These are phyloP conservation scores for Octonoba sinensis DNA, from an alignment of 2,888 invertebrate species.

Conservation along the genomic window DNA sequence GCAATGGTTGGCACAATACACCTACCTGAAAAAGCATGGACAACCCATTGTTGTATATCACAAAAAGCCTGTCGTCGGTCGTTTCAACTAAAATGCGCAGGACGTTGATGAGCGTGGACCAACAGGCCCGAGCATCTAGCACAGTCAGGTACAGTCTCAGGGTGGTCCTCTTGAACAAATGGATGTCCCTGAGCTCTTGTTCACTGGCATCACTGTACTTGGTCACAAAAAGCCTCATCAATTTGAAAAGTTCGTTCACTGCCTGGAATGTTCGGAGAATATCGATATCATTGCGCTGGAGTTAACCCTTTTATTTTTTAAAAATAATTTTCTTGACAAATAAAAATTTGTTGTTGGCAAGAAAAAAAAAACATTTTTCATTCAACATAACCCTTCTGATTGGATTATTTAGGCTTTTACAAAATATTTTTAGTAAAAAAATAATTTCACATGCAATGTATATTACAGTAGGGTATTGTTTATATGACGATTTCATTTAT, in stretches of 20 bases:
- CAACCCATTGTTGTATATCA: conserved; percentile 91
- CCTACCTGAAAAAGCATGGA: conserved; percentile 86
- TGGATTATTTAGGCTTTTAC: too few species aligned
- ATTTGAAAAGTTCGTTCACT: conserved; percentile 90
- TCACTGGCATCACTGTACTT: conserved; percentile 83
- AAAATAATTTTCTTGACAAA: background rate
- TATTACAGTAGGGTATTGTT: too few species aligned
- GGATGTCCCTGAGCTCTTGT: conserved; percentile 85
- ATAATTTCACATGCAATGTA: too few species aligned
- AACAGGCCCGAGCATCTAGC: conserved; percentile 89
- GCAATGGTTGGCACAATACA: conserved; percentile 76
- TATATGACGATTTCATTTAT: too few species aligned
- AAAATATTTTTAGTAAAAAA: too few species aligned
- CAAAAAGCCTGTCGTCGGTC: conserved; percentile 88
- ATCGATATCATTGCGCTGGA: background rate
- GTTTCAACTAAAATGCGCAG: conserved; percentile 89
- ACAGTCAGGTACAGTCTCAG: conserved; percentile 89
- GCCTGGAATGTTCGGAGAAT: conserved; percentile 74
- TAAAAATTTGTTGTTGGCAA: background rate
- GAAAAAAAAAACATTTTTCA: too few species aligned
- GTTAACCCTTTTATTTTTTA: background rate
- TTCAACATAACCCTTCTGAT: too few species aligned
- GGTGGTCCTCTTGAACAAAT: conserved; percentile 85
- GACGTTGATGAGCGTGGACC: conserved; percentile 93
- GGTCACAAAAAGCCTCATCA: conserved; percentile 90